A percentile compares a stretch with the other conserved stretches of the same genome.
Conservation (phyloP, 2,888 invertebrate species). For the Alcis repandata region DNA sequence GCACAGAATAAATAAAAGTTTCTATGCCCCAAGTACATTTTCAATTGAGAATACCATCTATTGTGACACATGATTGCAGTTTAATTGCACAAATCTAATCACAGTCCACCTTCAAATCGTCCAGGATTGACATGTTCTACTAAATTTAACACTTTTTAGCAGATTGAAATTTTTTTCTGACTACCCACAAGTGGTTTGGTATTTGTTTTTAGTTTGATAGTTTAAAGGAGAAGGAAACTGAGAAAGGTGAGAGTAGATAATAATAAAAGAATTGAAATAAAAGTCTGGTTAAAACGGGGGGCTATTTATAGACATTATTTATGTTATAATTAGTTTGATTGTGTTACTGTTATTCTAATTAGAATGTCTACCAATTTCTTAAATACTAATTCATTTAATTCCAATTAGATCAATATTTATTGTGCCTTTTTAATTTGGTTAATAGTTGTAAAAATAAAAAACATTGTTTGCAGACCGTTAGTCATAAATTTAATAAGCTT, state of each 20-base stretch:
- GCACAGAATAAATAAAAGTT: constrained; percentile 12
- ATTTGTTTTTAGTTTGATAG: not conserved
- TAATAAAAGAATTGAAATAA: not conserved
- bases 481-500: no score
- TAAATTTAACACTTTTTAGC: not conserved
- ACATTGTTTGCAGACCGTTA: no score
- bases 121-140: constrained; percentile 13
- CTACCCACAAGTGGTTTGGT: constrained; percentile 31
- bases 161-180: constrained; percentile 5
- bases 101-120: constrained; percentile 25
- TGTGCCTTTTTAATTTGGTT: no score
- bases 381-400: no score
- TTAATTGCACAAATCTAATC: constrained; percentile 57
- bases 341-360: no score
- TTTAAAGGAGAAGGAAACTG: not conserved
- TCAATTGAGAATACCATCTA: constrained; percentile 55
- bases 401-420: no score
- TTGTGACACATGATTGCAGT: constrained; percentile 62
- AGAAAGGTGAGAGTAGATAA: not conserved
- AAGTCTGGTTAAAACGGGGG: no score
- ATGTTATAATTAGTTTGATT: no score
- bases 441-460: no score
- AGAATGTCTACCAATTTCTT: no score
- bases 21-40: constrained; percentile 45
- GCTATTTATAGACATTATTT: no score